Base-by-base conservation (phyloP, 2,797 vertebrate genomes). In the Hirundo rustica region DNA sequence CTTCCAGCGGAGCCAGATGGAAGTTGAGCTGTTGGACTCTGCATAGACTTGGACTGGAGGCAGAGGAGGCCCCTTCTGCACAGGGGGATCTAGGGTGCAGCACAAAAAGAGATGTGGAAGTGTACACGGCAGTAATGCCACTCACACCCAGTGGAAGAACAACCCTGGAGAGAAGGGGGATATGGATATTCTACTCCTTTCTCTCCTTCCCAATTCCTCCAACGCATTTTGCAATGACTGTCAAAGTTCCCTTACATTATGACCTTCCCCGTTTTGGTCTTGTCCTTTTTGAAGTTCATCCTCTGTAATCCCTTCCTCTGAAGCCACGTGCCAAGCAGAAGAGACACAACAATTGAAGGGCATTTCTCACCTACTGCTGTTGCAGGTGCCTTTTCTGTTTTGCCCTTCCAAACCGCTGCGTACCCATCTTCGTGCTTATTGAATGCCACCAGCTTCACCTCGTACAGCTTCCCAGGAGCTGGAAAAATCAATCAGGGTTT, bases 1-100 rank as follows among this genome's bases (percentile, higher is more conserved):
- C 95, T 99, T 99, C 99, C 99, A 99, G 76, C 98, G 98, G 65
- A 99, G 98, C 99, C 99, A 99, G 95, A 99, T 99, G 80, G 99
- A 99, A 3, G 98, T 99, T 68, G 99, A 99, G 95, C 98, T 99
- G 97, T 99, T 99, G 71, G 99, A 98, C 57, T 97, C 97, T 4
- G 99, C 99, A 14, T 98, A 98, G 85, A 99, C 97, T 23, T 98
- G 98, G 91, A 98, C 99, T 2, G 99, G 99, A 57, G 99, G 99
- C 91, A 99, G 91, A 0, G 99, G 99, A 18, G 98, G 99, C 11
- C 98, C 98, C 90, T 97, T 98, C 89, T 98, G 98, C 76, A 96
- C 97, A 32, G 93, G 98, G 16, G 97, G 95, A 89, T 98, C 98
- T 98, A 34, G 0, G 6, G 60, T 34, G 45, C 25, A 72, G 85